Conservation (phyloP, 2,888 invertebrate species). For the Phortica magna region DNA sequence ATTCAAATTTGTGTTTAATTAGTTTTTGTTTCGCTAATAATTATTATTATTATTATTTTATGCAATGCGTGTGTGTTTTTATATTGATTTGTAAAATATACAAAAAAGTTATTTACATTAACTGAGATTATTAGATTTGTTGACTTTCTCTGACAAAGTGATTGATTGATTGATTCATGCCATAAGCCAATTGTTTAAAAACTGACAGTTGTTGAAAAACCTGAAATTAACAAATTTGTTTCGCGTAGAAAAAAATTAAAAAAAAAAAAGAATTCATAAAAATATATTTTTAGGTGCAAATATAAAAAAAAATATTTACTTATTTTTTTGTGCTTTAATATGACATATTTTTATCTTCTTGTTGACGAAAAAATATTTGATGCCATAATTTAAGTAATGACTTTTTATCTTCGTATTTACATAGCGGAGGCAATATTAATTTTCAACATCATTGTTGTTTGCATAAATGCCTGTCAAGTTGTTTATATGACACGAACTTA, state of each 20-base stretch:
- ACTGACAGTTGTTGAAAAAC: no score
- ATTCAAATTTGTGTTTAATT: background rate
- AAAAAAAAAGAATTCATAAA: background rate
- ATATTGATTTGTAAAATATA: no score
- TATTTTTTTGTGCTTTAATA: background rate
- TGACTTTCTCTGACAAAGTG: no score
- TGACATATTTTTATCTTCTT: background rate
- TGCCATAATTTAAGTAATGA: constrained; percentile 23
- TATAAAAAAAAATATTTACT: background rate
- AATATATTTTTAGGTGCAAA: constrained; percentile 1
- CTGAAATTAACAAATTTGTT: no score
- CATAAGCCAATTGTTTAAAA: no score
- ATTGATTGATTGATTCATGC: no score
- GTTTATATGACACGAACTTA: background rate
- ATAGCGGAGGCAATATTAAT: no score
- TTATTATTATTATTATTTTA: background rate
- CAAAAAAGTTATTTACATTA: no score
- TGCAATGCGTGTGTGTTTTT: no score
- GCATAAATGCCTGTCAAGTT: constrained; percentile 36
- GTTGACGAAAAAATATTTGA: background rate
- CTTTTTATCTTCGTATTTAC: constrained; percentile 28
- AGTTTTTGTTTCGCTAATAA: background rate
- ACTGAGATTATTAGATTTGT: no score
- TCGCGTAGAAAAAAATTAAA: background rate
- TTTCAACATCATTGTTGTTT: background rate